These are phyloP conservation scores for Toxotes chatareus DNA, from an alignment of 2,113 vertebrate genomes.

Conservation along the genomic window DNA sequence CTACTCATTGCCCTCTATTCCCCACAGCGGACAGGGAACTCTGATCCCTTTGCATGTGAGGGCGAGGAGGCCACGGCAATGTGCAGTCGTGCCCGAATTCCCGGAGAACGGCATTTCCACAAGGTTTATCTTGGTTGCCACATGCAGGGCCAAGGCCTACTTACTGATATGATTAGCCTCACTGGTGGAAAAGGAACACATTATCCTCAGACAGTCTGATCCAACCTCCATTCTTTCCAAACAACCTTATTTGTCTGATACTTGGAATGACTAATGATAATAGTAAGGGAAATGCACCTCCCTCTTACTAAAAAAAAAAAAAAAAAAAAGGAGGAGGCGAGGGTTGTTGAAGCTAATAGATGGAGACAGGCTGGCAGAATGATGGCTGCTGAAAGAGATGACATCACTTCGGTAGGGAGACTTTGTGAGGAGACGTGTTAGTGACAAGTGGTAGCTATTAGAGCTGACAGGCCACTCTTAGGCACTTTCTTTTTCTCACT, in stretches of 20 bases:
- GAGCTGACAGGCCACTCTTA: slow-evolving; percentile 66
- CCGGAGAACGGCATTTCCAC: slow-evolving; percentile 68
- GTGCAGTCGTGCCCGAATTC: slow-evolving; percentile 41
- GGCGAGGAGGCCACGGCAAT: slow-evolving; percentile 37
- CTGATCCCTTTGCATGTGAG: slow-evolving; percentile 65
- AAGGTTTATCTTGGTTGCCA: slow-evolving; percentile 79
- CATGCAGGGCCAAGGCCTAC: slow-evolving; percentile 81
- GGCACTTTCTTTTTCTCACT: slow-evolving; percentile 44
- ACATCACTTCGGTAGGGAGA: slow-evolving; percentile 65
- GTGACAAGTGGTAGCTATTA: slow-evolving; percentile 64
- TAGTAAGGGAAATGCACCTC: slow-evolving; percentile 16
- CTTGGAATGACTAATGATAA: slow-evolving; percentile 50
- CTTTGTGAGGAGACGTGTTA: slow-evolving; percentile 55
- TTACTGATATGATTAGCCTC: slow-evolving; percentile 84
- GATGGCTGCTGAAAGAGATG: slow-evolving; percentile 63
- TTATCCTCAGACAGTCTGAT: slow-evolving; percentile 75
- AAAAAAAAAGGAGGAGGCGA: neutral
- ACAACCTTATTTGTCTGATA: slow-evolving; percentile 57
- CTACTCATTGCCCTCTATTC: slow-evolving; percentile 30
- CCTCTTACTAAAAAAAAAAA: slow-evolving; percentile 21
- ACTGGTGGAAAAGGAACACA: slow-evolving; percentile 75
- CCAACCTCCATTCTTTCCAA: slow-evolving; percentile 67
- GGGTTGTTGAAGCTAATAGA: slow-evolving; percentile 64
- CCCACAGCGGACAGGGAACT: slow-evolving; percentile 38
- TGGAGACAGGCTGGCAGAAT: slow-evolving; percentile 58